phyloP scores from a whole-genome alignment of 2,113 vertebrate species.

The Tychaedon coryphoeus region DNA sequence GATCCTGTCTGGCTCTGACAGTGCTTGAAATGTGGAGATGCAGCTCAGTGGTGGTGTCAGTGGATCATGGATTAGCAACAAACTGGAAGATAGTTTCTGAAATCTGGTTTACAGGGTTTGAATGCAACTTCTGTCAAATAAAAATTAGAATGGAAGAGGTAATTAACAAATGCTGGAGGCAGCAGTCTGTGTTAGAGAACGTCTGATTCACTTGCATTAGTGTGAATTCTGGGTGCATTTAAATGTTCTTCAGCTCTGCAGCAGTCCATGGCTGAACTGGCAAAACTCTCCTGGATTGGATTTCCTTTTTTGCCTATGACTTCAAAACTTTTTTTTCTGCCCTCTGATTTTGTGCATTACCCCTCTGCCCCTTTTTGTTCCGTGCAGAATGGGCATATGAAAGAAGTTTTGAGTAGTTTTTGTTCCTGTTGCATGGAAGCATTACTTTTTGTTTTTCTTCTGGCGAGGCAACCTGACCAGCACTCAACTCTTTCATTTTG shows the following conservation, averaged over 20 bases:
- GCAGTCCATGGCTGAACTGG: neutral
- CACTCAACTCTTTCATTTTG: neutral
- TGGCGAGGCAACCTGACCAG: neutral
- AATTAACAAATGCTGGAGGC: neutral
- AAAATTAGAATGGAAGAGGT: neutral
- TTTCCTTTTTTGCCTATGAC: neutral
- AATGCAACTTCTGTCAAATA: neutral
- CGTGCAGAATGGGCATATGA: neutral
- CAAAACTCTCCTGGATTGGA: neutral
- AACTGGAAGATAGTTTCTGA: neutral
- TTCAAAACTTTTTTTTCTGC: neutral
- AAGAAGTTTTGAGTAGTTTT: neutral
- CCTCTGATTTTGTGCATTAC: neutral
- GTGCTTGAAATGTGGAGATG: neutral
- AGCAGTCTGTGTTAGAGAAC: neutral
- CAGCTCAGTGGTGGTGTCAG: neutral
- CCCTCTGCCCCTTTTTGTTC: neutral
- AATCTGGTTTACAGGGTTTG: neutral
- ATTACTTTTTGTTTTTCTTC: neutral
- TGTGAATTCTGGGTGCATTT: neutral
- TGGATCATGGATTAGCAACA: neutral
- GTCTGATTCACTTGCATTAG: neutral
- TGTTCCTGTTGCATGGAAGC: neutral
- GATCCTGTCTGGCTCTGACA: neutral
- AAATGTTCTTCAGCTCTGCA: neutral